Evolutionary conservation across 2,113 vertebrate species (phyloP).

Genomic region (Bambusicola thoracicus): DNA sequence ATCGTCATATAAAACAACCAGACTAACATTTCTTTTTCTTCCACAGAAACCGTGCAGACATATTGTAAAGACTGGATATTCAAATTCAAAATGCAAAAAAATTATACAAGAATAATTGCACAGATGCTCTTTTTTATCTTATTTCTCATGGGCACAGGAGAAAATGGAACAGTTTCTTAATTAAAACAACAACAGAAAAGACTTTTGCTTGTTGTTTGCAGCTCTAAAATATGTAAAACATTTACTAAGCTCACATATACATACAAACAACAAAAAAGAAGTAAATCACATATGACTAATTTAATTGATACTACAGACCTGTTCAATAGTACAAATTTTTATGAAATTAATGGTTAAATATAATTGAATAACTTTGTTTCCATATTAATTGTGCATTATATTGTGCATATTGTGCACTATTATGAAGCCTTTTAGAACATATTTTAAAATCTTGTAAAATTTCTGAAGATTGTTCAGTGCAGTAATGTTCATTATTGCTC

Average conservation of each 20-base stretch:
- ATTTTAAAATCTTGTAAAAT: not conserved
- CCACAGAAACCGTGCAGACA: not conserved
- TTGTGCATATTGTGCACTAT: no score
- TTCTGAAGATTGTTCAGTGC: not conserved
- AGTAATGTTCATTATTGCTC: not conserved
- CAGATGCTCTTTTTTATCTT: not conserved
- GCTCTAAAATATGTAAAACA: not conserved
- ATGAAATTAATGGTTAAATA: not conserved
- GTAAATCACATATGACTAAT: not conserved
- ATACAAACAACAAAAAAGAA: not conserved
- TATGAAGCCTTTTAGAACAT: not conserved
- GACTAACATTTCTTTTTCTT: not conserved
- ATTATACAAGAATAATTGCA: not conserved
- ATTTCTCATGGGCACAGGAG: not conserved
- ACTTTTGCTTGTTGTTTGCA: not conserved
- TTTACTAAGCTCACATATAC: not conserved
- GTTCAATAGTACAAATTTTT: not conserved
- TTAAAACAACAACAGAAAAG: not conserved
- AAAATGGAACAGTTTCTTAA: not conserved
- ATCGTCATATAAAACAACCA: not conserved
- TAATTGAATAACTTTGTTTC: not conserved
- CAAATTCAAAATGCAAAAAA: not conserved
- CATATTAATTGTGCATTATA: no score
- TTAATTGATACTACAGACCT: not conserved
- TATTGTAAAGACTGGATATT: not conserved